A percentile compares a stretch with the other conserved stretches of the same genome.
phyloP scores from a whole-genome alignment of 1,140 invertebrate species.

The Drosophila funebris region DNA sequence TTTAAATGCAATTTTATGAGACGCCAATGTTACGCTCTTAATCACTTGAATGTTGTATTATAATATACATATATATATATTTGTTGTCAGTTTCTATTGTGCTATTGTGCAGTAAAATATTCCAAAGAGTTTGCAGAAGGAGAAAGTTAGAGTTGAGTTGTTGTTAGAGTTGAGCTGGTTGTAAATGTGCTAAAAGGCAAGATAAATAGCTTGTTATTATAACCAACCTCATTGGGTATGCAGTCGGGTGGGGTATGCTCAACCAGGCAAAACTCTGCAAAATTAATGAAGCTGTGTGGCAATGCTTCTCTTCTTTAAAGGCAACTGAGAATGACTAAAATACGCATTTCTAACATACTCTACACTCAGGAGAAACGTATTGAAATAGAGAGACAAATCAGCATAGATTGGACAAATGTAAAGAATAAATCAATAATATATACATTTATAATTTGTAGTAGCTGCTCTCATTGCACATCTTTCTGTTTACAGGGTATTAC shows the following conservation, averaged over 20 bases:
- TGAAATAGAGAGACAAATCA: too few species aligned
- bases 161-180: slow-evolving; percentile 29
- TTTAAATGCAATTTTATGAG: slow-evolving; percentile 39
- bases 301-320: slow-evolving; percentile 1
- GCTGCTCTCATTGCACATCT: not conserved
- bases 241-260: slow-evolving; percentile 14
- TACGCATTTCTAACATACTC: not conserved
- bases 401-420: too few species aligned
- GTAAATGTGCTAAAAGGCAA: slow-evolving; percentile 71
- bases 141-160: slow-evolving; percentile 22
- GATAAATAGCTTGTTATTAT: slow-evolving; percentile 72
- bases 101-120: slow-evolving; percentile 54
- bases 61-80: not conserved
- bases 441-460: too few species aligned
- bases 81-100: slow-evolving; percentile 11
- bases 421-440: too few species aligned
- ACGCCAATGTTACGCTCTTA: slow-evolving; percentile 10
- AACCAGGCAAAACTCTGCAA: slow-evolving; percentile 26
- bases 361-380: too few species aligned
- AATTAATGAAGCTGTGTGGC: slow-evolving; percentile 40
- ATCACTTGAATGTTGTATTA: slow-evolving; percentile 9
- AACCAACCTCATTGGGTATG: slow-evolving; percentile 54
- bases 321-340: not conserved
- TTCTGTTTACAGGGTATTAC: not conserved
- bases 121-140: not conserved